Conservation (phyloP, 2,888 invertebrate species). For the Agapostemon virescens region DNA sequence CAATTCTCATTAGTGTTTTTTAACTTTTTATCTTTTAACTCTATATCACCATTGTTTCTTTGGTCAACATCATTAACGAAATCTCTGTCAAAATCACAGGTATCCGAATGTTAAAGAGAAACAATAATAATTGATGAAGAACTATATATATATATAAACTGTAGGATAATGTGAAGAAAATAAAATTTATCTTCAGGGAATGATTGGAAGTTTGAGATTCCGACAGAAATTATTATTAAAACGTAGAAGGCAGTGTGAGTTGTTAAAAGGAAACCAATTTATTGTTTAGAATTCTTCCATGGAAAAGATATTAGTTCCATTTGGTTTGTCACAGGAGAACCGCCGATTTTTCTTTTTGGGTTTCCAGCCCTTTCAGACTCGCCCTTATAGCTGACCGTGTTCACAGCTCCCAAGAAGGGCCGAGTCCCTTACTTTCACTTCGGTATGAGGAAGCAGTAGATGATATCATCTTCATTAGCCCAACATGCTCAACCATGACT, state of each 20-base stretch:
- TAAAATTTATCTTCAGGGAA: neutral
- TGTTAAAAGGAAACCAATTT: constrained; percentile 63
- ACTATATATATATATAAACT: neutral
- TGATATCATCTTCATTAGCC: constrained; percentile 50
- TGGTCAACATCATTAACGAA: neutral
- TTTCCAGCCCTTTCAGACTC: constrained; percentile 73
- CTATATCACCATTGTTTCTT: neutral
- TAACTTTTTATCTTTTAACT: neutral
- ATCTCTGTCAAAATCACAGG: neutral
- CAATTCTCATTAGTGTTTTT: neutral
- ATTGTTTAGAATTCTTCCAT: constrained; percentile 57
- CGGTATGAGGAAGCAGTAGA: constrained; percentile 57
- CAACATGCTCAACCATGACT: constrained; percentile 83
- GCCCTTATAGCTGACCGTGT: constrained; percentile 48
- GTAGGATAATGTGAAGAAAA: neutral
- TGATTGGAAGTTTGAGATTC: neutral
- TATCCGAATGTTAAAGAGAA: neutral
- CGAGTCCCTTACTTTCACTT: constrained; percentile 48
- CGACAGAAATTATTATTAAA: constrained; percentile 17
- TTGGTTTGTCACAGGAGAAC: constrained; percentile 51
- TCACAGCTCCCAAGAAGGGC: constrained; percentile 54
- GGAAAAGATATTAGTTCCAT: constrained; percentile 57
- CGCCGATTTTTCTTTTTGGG: constrained; percentile 66
- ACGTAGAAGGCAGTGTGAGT: constrained; percentile 58
- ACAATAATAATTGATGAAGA: neutral